phyloP scores from a whole-genome alignment of 2,797 vertebrate species.

The Anguilla megastoma region DNA sequence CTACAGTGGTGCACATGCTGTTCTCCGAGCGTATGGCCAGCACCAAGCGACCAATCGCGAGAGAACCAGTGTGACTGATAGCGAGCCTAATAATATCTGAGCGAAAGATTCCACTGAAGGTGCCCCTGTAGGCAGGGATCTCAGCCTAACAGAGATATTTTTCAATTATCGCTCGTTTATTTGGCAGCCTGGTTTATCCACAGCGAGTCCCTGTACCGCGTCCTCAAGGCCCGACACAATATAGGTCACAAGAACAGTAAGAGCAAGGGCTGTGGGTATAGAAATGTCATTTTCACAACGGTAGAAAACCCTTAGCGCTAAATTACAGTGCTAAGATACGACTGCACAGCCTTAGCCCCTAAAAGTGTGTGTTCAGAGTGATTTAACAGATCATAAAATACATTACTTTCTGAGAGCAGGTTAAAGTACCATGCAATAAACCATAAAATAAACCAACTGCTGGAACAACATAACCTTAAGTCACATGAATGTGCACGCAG shows the following conservation, averaged over 20 bases:
- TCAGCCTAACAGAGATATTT: not conserved
- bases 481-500: not conserved
- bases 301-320: not conserved
- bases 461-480: not conserved
- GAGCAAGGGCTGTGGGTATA: not conserved
- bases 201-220: not conserved
- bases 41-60: not conserved
- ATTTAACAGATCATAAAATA: slow-evolving; percentile 5
- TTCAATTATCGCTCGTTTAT: not conserved
- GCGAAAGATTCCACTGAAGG: not conserved
- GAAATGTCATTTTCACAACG: not conserved
- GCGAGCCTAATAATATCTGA: not conserved
- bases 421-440: not conserved
- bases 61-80: not conserved
- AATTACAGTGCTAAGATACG: not conserved
- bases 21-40: not conserved
- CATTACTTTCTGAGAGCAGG: not conserved
- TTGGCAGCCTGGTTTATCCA: not conserved
- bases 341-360: not conserved
- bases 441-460: not conserved
- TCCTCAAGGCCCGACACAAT: not conserved
- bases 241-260: not conserved
- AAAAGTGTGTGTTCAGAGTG: not conserved
- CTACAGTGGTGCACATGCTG: not conserved
- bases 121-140: not conserved